These are phyloP conservation scores for Egretta garzetta DNA, from an alignment of 2,113 vertebrate species.

Conservation along the genomic window DNA sequence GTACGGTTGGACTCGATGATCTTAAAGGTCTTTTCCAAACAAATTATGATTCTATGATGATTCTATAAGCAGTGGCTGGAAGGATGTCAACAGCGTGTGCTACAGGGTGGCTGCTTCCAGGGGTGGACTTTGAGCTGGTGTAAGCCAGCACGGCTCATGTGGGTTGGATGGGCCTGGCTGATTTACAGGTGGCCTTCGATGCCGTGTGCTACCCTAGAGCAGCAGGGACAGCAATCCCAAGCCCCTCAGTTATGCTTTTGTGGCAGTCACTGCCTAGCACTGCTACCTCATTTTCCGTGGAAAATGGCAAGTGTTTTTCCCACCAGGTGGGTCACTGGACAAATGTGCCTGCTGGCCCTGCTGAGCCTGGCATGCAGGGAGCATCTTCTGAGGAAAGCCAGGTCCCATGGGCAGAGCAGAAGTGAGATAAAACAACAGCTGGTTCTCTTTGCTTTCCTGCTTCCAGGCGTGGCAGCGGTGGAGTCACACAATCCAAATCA, in stretches of 20 bases:
- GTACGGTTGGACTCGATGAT: too few relatives aligned
- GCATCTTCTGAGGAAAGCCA: not conserved
- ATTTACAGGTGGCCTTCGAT: not conserved
- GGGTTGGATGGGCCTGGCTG: not conserved
- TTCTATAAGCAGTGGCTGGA: not conserved
- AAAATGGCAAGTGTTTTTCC: not conserved
- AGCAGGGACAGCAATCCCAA: not conserved
- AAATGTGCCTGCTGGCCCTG: rapidly evolving
- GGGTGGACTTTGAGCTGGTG: not conserved
- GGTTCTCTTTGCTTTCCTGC: not conserved
- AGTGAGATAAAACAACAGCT: not conserved
- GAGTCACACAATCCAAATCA: not conserved
- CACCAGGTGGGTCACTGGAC: not conserved
- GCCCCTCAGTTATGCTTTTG: not conserved
- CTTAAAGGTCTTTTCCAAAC: too few relatives aligned
- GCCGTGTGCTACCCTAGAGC: not conserved
- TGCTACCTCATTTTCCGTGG: not conserved
- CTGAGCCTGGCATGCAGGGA: not conserved
- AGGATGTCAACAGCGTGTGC: not conserved
- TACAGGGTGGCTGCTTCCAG: not conserved
- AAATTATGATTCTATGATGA: too few relatives aligned
- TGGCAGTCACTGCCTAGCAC: not conserved
- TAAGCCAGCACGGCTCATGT: not conserved
- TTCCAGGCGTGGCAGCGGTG: not conserved
- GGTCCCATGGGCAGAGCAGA: not conserved